Evolutionary conservation across 1,140 invertebrate species (phyloP).

Genomic region (Drosophila prosaltans): DNA sequence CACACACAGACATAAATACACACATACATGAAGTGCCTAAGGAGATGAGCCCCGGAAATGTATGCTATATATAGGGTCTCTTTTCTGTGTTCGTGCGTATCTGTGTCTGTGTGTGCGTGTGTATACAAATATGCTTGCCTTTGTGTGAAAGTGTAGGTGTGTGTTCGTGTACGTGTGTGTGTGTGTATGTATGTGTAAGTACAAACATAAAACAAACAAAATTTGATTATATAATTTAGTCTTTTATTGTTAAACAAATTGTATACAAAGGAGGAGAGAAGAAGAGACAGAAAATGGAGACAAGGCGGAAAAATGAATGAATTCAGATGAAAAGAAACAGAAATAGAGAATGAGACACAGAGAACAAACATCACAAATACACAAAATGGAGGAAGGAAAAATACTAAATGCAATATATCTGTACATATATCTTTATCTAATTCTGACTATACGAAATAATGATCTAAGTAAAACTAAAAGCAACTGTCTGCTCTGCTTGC

Average conservation of each 20-base stretch:
- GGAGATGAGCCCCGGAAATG: neutral
- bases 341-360: neutral
- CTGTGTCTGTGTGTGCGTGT: neutral
- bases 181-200: neutral
- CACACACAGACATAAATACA: neutral
- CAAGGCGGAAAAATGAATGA: neutral
- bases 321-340: neutral
- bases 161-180: neutral
- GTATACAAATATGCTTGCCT: conserved; percentile 6
- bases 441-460: too few species aligned
- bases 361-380: neutral
- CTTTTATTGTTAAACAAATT: neutral
- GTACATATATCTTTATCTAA: neutral
- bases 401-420: conserved; percentile 9
- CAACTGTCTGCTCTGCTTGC: neutral
- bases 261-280: neutral
- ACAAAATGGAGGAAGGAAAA: neutral
- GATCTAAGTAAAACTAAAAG: too few species aligned
- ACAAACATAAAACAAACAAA: neutral
- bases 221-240: conserved; percentile 1
- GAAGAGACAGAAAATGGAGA: neutral
- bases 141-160: conserved; percentile 9
- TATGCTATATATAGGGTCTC: conserved; percentile 1
- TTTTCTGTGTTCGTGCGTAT: neutral
- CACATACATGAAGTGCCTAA: neutral